Base-by-base conservation (phyloP, 2,888 invertebrate species). In the Coremacera marginata region DNA sequence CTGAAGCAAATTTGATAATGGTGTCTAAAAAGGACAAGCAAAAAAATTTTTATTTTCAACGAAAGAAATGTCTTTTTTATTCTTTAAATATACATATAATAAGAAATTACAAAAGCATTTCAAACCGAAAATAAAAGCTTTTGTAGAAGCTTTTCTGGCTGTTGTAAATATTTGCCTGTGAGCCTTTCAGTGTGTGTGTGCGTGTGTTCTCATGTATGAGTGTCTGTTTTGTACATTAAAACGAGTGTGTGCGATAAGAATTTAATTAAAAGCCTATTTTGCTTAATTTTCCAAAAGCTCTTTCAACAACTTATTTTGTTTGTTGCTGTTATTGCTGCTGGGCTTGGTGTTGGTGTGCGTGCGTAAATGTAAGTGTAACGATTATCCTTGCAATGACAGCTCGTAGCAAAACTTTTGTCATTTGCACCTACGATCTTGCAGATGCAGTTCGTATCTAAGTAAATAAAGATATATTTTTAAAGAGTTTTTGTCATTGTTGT, bases 241-340 rank as follows among this genome's bases (percentile, higher is more conserved):
- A 9, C 3, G 22, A 8, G 37, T 67, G 44, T 37, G 51, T 51
- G 52, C 25, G 49, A 16, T 68, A 25, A 49, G 68, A 51, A 25
- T 68, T 68, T 68, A 51, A 68, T 68, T 68, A 68, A 68, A 68
- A 68, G 68, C 68, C 68, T 68, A 49, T 49, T 68, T 68, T 68
- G 68, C 51, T 51, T 51, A 49, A 68, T 68, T 68, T 68, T 34
- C 19, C 68, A 68, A 22, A 25, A 51, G 51, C 68, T 49, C 22
- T 25, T 25, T 49, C 22, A 51, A 27, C 51, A 25, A n/a, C 68
- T 68, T 49, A 65, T 34, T 31, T 19, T 34, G 19, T 65, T n/a
- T 19, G 55, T 22, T 55, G 55, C 55, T 55, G 8, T 22, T 55
- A 19, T 55, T 19, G 55, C 8, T 34, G 57, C 14, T 11, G 2